Percentiles rank a stretch among this genome's conserved stretches.
These are phyloP conservation scores for Calycopis cecrops DNA, from an alignment of 1,140 invertebrate genomes.

Conservation along the genomic window DNA sequence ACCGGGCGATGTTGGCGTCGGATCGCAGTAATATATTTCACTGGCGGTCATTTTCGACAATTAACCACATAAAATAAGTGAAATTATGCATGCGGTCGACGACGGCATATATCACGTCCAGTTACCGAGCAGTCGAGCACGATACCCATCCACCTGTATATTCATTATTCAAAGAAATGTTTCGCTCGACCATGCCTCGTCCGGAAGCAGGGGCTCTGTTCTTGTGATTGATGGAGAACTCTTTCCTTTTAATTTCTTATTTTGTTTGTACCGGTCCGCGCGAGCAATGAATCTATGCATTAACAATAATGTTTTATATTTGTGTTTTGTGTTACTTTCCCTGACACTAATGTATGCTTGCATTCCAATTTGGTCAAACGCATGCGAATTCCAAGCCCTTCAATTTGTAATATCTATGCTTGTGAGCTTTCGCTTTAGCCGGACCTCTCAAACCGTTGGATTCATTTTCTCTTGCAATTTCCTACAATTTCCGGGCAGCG, in stretches of 20 bases:
- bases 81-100: constrained; percentile 73
- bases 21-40: constrained; percentile 69
- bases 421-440: constrained; percentile 41
- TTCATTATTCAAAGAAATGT: constrained; percentile 75
- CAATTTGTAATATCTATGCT: constrained; percentile 21
- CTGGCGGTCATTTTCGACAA: constrained; percentile 73
- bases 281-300: constrained; percentile 31
- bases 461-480: constrained; percentile 74
- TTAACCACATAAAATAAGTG: constrained; percentile 75
- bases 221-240: constrained; percentile 68
- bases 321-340: not conserved
- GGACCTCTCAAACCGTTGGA: constrained; percentile 62
- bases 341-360: not conserved
- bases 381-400: constrained; percentile 6
- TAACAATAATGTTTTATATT: constrained; percentile 21
- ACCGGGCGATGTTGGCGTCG: constrained; percentile 49
- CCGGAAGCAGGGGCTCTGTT: constrained; percentile 65
- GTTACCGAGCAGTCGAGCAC: constrained; percentile 67
- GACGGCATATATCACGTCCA: constrained; percentile 74
- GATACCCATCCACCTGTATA: constrained; percentile 67
- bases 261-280: constrained; percentile 42
- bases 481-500: constrained; percentile 71
- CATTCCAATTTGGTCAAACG: constrained; percentile 1
- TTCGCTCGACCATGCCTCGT: constrained; percentile 60
- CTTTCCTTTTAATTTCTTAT: constrained; percentile 61